A percentile compares a stretch with the other conserved stretches of the same genome.
Conservation (phyloP, 2,797 vertebrate species). For the Schizopygopsis pylzovi region DNA sequence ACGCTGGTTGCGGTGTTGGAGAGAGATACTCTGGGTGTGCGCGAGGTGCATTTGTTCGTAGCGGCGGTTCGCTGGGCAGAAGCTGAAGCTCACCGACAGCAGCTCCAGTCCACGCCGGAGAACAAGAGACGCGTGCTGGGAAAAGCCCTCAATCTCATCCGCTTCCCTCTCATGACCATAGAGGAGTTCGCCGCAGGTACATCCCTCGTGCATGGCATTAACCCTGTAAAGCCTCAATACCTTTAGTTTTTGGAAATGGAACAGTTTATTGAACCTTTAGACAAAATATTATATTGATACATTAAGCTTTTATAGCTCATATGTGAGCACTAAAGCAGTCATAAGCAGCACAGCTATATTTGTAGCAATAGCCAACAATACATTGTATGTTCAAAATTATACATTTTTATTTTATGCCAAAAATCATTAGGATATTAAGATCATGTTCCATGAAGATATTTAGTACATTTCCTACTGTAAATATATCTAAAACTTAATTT, state of each 20-base stretch:
- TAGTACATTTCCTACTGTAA: background rate
- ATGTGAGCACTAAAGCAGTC: background rate
- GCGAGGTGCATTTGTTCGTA: conserved; percentile 91
- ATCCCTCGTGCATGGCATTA: background rate
- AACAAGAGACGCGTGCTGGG: conserved; percentile 94
- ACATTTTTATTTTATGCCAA: background rate
- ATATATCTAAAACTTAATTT: background rate
- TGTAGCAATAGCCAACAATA: background rate
- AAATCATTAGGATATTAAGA: background rate
- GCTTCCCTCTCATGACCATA: conserved; percentile 98
- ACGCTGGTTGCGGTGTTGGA: conserved; percentile 91
- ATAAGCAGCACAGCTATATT: no score
- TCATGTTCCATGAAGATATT: background rate
- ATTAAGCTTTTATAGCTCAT: background rate
- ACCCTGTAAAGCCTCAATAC: background rate
- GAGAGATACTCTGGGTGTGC: conserved; percentile 94
- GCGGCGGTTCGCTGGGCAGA: conserved; percentile 96
- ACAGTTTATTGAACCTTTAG: background rate
- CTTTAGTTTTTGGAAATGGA: background rate
- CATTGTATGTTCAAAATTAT: background rate
- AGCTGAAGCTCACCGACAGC: conserved; percentile 93
- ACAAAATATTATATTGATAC: background rate
- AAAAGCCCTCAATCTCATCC: conserved; percentile 93
- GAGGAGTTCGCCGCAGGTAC: conserved; percentile 96
- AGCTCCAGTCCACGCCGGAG: conserved; percentile 86